Conservation (phyloP, 2,113 vertebrate genomes). For the Phaethornis superciliosus region DNA sequence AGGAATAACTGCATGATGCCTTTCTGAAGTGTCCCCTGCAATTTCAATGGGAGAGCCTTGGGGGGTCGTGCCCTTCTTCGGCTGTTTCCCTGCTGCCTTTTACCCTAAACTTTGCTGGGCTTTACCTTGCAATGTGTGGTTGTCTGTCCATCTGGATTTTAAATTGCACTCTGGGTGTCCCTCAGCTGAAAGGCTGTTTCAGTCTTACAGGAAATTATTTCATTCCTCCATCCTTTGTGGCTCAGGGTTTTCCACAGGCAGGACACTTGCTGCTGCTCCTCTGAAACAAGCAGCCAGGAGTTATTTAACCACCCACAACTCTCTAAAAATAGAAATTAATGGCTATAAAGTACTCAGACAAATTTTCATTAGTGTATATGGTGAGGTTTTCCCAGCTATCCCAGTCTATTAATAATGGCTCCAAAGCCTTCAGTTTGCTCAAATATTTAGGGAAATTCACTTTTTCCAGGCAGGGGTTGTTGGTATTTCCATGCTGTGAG, state of each 20-base stretch:
- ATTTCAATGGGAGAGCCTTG: not conserved
- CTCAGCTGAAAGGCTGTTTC: not conserved
- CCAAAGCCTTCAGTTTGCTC: constrained; percentile 6
- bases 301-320: not conserved
- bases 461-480: not conserved
- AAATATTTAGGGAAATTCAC: not conserved
- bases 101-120: not conserved
- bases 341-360: not conserved
- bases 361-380: not conserved
- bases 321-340: constrained; percentile 6
- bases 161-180: rapidly evolving
- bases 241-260: not conserved
- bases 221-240: not conserved
- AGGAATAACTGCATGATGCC: not conserved
- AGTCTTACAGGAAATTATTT: not conserved
- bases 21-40: not conserved
- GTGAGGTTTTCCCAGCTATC: not conserved
- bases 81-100: not conserved
- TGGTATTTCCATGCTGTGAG: constrained; percentile 23
- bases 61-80: not conserved
- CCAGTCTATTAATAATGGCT: constrained; percentile 18
- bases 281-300: not conserved
- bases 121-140: rapidly evolving
- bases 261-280: not conserved
- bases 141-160: rapidly evolving